A percentile compares a stretch with the other conserved stretches of the same genome.
These are phyloP conservation scores for Andrena marginata DNA, from an alignment of 2,888 invertebrate genomes.

Conservation along the genomic window DNA sequence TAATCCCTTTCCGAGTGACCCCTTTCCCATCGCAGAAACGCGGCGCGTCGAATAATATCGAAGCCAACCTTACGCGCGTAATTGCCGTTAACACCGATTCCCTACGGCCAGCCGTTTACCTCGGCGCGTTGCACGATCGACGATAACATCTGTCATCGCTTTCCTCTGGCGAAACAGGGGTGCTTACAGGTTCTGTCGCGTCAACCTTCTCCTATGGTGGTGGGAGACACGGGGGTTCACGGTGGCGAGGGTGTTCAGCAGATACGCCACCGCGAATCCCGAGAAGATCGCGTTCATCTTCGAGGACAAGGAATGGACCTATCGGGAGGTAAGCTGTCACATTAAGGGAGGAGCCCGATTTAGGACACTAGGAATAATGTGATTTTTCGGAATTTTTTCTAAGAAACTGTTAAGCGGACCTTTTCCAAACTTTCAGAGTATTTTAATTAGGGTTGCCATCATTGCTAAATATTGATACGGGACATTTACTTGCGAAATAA, in stretches of 20 bases:
- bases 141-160: not conserved
- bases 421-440: too few species aligned
- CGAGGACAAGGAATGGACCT: constrained; percentile 94
- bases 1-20: constrained; percentile 39
- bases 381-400: too few species aligned
- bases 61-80: not conserved
- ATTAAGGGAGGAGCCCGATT: too few species aligned
- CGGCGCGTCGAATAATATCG: not conserved
- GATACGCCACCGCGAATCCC: constrained; percentile 91
- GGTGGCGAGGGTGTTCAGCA: constrained; percentile 92
- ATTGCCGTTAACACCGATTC: constrained; percentile 2
- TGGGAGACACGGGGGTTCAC: constrained; percentile 85
- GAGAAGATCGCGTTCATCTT: constrained; percentile 93
- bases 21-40: constrained; percentile 38
- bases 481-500: too few species aligned
- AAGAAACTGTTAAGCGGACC: too few species aligned
- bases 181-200: constrained; percentile 78
- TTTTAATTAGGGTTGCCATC: too few species aligned
- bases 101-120: not conserved
- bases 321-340: constrained; percentile 88
- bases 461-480: too few species aligned
- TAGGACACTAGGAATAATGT: too few species aligned
- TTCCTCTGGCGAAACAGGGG: constrained; percentile 72
- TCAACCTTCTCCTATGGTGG: constrained; percentile 80
- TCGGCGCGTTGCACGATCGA: not conserved